Evolutionary conservation across 2,797 vertebrate species (phyloP).

Genomic region (Tenualosa ilisha): DNA sequence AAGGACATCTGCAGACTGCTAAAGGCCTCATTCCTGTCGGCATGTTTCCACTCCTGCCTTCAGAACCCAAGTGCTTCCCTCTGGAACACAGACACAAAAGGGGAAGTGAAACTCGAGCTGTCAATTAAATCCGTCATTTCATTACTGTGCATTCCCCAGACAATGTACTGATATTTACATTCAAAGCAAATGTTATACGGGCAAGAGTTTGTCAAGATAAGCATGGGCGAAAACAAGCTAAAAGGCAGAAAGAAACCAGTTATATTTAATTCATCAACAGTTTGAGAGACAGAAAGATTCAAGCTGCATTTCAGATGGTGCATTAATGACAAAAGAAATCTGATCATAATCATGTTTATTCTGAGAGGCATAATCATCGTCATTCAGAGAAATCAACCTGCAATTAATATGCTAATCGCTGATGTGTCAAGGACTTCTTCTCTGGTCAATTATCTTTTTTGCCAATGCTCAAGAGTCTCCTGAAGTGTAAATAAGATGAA

Average conservation of each 20-base stretch:
- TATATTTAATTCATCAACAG: constrained; percentile 47
- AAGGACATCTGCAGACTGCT: constrained; percentile 32
- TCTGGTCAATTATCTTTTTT: constrained; percentile 48
- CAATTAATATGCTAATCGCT: constrained; percentile 52
- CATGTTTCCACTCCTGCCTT: not conserved
- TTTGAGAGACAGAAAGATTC: constrained; percentile 38
- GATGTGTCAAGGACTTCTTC: constrained; percentile 39
- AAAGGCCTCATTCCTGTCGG: constrained; percentile 24
- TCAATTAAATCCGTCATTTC: not conserved
- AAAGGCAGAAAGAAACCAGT: not conserved
- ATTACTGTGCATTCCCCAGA: constrained; percentile 1
- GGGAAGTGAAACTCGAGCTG: not conserved
- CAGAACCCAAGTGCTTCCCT: not conserved
- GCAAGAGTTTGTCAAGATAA: constrained; percentile 65
- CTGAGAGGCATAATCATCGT: constrained; percentile 38
- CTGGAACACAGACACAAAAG: constrained; percentile 8
- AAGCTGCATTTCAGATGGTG: constrained; percentile 39
- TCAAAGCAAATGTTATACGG: not conserved
- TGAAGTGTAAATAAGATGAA: constrained; percentile 42
- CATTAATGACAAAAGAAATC: constrained; percentile 38
- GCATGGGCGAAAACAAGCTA: constrained; percentile 43
- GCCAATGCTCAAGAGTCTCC: constrained; percentile 23
- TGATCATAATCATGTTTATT: constrained; percentile 37
- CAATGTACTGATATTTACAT: constrained; percentile 25
- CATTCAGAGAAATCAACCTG: constrained; percentile 51